Evolutionary conservation across 2,113 vertebrate genomes (phyloP), one percentile per base, ranked within the genome.

Genomic region (Rafetus swinhoei): DNA sequence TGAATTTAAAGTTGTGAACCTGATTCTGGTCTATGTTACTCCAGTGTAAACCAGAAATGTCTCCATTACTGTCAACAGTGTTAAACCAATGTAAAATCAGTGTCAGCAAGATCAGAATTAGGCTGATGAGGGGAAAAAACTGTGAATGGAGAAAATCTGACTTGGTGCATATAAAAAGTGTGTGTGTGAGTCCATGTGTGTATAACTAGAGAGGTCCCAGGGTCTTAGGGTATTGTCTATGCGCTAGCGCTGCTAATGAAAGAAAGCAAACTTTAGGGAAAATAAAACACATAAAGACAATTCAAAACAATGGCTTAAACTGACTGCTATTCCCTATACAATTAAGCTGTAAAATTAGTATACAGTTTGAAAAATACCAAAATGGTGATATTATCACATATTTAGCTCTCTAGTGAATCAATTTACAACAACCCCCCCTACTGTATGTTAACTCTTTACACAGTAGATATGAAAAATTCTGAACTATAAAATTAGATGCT

Each of bases 401-500:
- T 95, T 95, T 95, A 90, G 91, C 12, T 93, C 97, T 97, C 96
- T 59, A 77, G 96, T 65, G 92, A 95, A 97, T 72, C 88, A 27
- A 85, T 89, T 94, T 85, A 92, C 90, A 94, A 95, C 84, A 97
- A 74, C 89, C 94, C 79, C 92, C 11, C 1, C 6, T 82, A 57
- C 95, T 0, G 57, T 9, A 81, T 14, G 14, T 98, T 98, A 98
- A 97, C 97, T 97, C 95, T 96, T 98, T 79, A 45, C 72, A 87
- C 80, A 35, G 79, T 97, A 90, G 95, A 94, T 89, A 96, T 25
- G 92, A 52, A 98, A 89, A 97, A 96, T 96, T 97, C 95, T 80
- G 94, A 98, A 98, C 97, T 97, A 97, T 97, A 97, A 98, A 98
- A 97, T 97, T 97, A 98, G 95, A 97, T 97, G 98, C 97, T 97